These are phyloP conservation scores for Platalea minor DNA, from an alignment of 2,797 vertebrate genomes.

Conservation along the genomic window DNA sequence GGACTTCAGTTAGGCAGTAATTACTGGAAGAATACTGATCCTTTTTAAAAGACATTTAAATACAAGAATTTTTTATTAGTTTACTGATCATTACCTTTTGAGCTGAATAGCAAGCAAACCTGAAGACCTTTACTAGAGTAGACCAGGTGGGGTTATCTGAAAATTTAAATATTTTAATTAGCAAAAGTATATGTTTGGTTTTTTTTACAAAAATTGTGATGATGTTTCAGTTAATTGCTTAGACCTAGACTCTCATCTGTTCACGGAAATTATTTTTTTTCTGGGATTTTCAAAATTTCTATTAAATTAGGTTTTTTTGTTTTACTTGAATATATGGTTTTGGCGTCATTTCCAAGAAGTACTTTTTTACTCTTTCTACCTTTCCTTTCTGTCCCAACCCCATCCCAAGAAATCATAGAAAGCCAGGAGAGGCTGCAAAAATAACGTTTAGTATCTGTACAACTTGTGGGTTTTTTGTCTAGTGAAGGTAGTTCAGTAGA, in stretches of 20 bases:
- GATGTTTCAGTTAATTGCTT: not conserved
- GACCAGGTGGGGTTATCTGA: not conserved
- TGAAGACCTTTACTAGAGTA: not conserved
- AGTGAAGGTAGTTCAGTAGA: not conserved
- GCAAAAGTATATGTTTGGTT: not conserved
- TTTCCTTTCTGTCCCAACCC: not conserved
- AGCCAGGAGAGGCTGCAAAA: not conserved
- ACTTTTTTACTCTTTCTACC: not conserved
- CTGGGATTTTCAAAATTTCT: not conserved
- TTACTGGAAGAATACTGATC: not conserved
- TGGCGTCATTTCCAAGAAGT: not conserved
- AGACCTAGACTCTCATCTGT: not conserved
- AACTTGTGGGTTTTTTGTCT: fast-evolving
- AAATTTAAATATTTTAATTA: not conserved
- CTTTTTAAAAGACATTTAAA: not conserved
- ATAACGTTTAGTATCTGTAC: not conserved
- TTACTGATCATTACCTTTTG: not conserved
- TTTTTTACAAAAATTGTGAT: not conserved
- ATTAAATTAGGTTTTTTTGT: not conserved
- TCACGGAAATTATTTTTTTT: not conserved
- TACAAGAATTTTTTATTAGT: not conserved
- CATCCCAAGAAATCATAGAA: not conserved
- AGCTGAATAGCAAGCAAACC: not conserved
- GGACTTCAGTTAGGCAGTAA: not conserved
- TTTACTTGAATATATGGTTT: not conserved